phyloP scores from a whole-genome alignment of 1,140 invertebrate genomes.

The Scaptomyza pallida region DNA sequence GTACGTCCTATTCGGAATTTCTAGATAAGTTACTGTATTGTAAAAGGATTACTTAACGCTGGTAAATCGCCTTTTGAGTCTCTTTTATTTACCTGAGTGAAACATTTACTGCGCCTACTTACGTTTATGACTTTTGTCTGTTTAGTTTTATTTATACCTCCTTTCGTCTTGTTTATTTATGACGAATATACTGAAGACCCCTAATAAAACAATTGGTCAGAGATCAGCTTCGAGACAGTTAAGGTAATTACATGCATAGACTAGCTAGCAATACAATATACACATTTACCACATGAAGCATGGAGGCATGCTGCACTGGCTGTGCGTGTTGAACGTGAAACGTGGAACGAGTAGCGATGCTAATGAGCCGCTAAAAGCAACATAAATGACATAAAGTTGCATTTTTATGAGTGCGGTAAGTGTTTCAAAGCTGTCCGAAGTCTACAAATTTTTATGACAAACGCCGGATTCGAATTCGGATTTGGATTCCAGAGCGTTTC shows the following conservation, averaged over 20 bases:
- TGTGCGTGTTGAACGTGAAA: slow-evolving; percentile 23
- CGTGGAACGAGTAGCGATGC: slow-evolving; percentile 53
- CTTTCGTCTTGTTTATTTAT: slow-evolving; percentile 36
- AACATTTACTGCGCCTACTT: too few relatives aligned
- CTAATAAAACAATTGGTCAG: slow-evolving; percentile 67
- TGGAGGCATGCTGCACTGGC: slow-evolving; percentile 8
- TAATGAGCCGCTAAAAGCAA: slow-evolving; percentile 81
- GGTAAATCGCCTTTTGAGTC: background rate
- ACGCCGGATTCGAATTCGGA: slow-evolving; percentile 43
- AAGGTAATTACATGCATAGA: slow-evolving; percentile 28
- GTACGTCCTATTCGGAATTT: too few relatives aligned
- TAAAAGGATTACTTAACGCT: background rate
- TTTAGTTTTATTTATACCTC: background rate
- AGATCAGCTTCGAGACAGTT: slow-evolving; percentile 14
- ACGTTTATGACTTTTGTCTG: slow-evolving; percentile 25
- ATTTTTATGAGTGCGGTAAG: slow-evolving; percentile 70
- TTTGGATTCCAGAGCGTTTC: slow-evolving; percentile 46
- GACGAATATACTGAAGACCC: slow-evolving; percentile 49
- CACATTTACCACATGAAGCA: slow-evolving; percentile 20
- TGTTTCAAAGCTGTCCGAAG: slow-evolving; percentile 54
- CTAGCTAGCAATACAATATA: background rate
- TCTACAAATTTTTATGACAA: slow-evolving; percentile 79
- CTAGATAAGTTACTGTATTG: too few relatives aligned
- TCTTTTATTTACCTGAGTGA: too few relatives aligned
- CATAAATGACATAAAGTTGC: slow-evolving; percentile 81